Conservation (phyloP, 2,113 vertebrate species). For the Riparia riparia region DNA sequence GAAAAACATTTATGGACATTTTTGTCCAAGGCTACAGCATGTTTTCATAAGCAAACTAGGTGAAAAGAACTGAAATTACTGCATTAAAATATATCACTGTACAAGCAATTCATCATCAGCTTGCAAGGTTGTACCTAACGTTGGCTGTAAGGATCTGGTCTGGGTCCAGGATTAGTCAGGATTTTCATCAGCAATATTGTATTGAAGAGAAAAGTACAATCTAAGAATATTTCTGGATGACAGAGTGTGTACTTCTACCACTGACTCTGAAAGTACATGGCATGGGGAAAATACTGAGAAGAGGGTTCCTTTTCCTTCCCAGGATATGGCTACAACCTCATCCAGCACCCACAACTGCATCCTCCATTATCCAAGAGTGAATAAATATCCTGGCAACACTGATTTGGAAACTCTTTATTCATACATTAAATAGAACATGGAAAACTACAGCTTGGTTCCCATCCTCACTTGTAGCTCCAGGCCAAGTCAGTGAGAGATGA, state of each 20-base stretch:
- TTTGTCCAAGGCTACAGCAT: background rate
- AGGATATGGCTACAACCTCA: background rate
- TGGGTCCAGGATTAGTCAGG: background rate
- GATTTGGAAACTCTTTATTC: background rate
- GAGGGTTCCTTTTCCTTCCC: background rate
- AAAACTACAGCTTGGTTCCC: background rate
- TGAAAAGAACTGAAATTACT: background rate
- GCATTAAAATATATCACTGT: background rate
- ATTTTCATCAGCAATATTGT: background rate
- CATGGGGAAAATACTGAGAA: rapidly evolving
- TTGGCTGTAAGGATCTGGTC: background rate
- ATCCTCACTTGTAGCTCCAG: background rate
- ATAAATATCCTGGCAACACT: background rate
- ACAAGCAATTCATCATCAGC: background rate
- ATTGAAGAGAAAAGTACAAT: background rate
- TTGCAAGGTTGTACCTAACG: background rate
- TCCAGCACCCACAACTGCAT: background rate
- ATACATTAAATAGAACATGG: background rate
- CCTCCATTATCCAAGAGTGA: background rate
- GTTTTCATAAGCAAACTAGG: background rate
- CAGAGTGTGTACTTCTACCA: background rate
- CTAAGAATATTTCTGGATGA: background rate
- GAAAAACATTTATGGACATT: background rate
- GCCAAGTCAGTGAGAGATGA: background rate
- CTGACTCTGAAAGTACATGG: background rate